Evolutionary conservation across 2,113 vertebrate species (phyloP).

Genomic region (Seriola rivoliana): DNA sequence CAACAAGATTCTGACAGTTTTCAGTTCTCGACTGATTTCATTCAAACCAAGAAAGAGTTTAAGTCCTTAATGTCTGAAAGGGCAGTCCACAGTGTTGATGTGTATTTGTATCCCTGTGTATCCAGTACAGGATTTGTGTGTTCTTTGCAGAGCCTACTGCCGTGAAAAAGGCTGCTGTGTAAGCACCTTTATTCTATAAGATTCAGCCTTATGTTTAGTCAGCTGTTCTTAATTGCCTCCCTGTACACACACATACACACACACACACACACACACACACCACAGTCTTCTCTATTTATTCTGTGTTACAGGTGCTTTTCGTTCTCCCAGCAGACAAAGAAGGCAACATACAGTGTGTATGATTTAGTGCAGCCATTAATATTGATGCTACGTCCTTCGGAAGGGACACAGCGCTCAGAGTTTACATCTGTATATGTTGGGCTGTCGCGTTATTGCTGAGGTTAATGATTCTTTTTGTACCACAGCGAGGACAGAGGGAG

Average conservation of each 20-base stretch:
- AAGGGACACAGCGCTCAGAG: not conserved
- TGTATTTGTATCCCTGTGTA: constrained; percentile 11
- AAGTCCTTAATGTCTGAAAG: not conserved
- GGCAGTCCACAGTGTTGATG: not conserved
- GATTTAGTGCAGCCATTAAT: constrained; percentile 8
- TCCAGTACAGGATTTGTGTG: not conserved
- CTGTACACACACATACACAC: constrained; percentile 12
- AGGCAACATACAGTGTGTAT: not conserved
- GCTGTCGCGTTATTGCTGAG: not conserved
- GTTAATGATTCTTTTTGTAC: constrained; percentile 41
- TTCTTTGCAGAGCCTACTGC: constrained; percentile 24
- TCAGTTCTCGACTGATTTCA: not conserved
- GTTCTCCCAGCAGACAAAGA: constrained; percentile 14
- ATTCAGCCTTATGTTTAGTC: constrained; percentile 67
- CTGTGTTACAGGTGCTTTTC: constrained; percentile 61
- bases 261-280: constrained; percentile 9
- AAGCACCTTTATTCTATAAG: constrained; percentile 56
- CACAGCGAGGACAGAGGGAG: not conserved
- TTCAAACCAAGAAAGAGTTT: not conserved
- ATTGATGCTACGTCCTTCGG: constrained; percentile 7
- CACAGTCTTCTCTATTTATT: not conserved
- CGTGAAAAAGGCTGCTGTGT: constrained; percentile 57
- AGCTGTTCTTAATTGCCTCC: constrained; percentile 62
- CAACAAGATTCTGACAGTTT: not conserved
- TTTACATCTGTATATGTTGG: not conserved